These are phyloP conservation scores for Erithacus rubecula DNA, from an alignment of 2,797 vertebrate genomes.

Conservation along the genomic window DNA sequence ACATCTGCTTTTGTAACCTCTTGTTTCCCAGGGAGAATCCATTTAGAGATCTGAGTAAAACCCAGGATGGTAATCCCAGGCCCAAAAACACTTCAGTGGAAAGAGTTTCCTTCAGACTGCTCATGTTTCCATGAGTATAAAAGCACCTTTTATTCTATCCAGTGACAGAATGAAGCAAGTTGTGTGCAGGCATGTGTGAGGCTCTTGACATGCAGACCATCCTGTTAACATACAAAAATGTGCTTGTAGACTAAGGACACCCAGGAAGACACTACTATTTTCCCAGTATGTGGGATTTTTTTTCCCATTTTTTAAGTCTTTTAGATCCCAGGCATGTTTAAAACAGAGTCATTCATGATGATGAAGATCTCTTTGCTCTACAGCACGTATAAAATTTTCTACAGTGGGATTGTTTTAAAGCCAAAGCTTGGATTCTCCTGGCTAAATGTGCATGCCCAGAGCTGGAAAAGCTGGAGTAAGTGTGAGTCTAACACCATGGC, in stretches of 20 bases:
- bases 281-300: accelerated
- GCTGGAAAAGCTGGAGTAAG: not conserved
- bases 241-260: not conserved
- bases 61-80: not conserved
- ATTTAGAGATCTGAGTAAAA: conserved; percentile 29
- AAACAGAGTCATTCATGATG: not conserved
- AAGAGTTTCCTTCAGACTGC: conserved; percentile 48
- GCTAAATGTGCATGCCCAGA: not conserved
- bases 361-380: not conserved
- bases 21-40: conserved; percentile 48
- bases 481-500: not conserved
- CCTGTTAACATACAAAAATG: not conserved
- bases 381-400: not conserved
- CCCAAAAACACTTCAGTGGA: conserved; percentile 15
- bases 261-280: not conserved
- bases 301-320: not conserved
- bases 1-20: conserved; percentile 49
- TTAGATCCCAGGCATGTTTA: not conserved
- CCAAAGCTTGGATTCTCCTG: not conserved
- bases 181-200: not conserved
- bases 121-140: conserved; percentile 66
- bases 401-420: not conserved
- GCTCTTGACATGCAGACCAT: not conserved
- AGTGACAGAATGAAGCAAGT: conserved; percentile 30
- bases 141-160: conserved; percentile 61